Evolutionary conservation across 1,140 invertebrate genomes (phyloP), one percentile per base, ranked within the genome.

Genomic region (Eubasilissa regina): DNA sequence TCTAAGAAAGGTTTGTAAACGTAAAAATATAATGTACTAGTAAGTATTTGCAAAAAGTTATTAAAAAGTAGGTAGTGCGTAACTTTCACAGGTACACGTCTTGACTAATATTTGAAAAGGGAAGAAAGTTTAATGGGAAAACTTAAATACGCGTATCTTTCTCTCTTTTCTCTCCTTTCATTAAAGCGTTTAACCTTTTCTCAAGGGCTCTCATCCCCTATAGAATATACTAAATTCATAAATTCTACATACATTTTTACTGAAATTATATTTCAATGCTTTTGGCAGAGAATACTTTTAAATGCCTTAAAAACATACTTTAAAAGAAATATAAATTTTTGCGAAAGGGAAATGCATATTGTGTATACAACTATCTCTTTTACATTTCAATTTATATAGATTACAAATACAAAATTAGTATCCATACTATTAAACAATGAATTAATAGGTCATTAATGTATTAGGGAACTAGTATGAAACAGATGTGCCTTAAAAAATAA

Each of bases 81-180:
- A 35, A 35, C 25, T 35, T 51, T 51, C 48, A 51, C n/a, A 12
- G 48, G 48, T 51, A 13, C 48, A 12, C 3, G 48, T 35, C 25
- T 35, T 8, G 8, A 51, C 48, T 51, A 13, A 51, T 15, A 51
- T 8, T 51, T 51, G n/a, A 51, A 51, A 51, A 51, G 48, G 48
- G 1, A 51, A 15, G 48, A 8, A 60, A 75, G 25, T 60, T 75
- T 25, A 75, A 75, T 58, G 51, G 51, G 73, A 75, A 75, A 75
- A 75, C 73, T 75, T 48, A 58, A 60, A 75, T 75, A 75, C 53
- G 73, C 73, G 53, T 75, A 53, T 44, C 17, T 56, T 17, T 75
- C 48, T 12, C n/a, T 25, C 21, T 43, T 15, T 11, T 55, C 25
- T 21, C 55, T 75, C 4, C 7, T 75, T 75, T n/a, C 60, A 44